Evolutionary conservation across 2,888 invertebrate genomes (phyloP).

Genomic region (Acanthosoma haemorrhoidale): DNA sequence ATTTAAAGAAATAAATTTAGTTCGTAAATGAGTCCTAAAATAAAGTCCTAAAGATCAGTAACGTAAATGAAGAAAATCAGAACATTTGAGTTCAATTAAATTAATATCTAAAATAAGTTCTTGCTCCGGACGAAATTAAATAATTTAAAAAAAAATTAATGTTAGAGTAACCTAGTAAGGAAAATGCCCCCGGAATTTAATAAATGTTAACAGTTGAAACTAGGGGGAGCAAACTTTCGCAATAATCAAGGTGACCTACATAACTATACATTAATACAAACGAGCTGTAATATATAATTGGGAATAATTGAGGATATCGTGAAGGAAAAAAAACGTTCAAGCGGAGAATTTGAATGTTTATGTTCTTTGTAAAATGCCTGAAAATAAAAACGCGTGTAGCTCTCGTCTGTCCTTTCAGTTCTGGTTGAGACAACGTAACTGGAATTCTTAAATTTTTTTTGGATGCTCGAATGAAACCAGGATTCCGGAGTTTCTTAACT

Average conservation of each 20-base stretch:
- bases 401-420: background rate
- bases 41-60: too few relatives aligned
- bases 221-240: background rate
- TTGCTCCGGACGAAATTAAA: background rate
- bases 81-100: background rate
- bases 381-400: background rate
- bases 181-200: background rate
- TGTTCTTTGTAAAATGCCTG: background rate
- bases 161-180: background rate
- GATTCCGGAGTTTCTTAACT: background rate
- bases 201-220: background rate
- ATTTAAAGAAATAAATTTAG: too few relatives aligned
- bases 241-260: background rate
- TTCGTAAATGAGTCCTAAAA: too few relatives aligned
- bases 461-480: background rate
- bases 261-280: background rate
- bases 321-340: too few relatives aligned
- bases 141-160: background rate
- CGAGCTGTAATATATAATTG: background rate
- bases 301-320: background rate
- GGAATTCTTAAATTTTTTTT: background rate
- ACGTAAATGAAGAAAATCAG: background rate
- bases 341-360: too few relatives aligned
- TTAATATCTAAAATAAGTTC: background rate
- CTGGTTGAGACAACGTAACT: background rate